A percentile compares a stretch with the other conserved stretches of the same genome.
phyloP scores from a whole-genome alignment of 2,113 vertebrate species.

The Natator depressus region DNA sequence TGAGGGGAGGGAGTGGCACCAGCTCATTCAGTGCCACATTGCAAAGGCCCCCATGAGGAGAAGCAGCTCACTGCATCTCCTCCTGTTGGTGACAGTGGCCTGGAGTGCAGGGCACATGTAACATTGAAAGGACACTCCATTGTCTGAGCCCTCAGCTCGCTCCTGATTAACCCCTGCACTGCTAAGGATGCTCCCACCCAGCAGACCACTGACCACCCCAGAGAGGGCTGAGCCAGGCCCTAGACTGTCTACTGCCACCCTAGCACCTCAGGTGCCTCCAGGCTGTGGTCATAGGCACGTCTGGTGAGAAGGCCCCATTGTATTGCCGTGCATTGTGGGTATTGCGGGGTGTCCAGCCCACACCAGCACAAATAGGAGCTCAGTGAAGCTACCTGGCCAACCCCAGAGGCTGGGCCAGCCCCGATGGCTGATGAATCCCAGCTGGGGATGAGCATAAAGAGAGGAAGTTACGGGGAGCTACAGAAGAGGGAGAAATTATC shows the following conservation, averaged over 20 bases:
- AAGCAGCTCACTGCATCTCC: background rate
- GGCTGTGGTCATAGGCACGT: background rate
- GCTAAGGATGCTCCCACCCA: background rate
- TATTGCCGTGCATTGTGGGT: no score
- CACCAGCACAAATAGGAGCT: no score
- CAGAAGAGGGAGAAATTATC: no score
- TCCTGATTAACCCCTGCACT: background rate
- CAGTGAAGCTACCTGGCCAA: no score
- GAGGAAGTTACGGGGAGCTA: no score
- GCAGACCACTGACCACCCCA: background rate
- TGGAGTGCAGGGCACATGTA: background rate
- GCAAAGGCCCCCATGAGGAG: background rate
- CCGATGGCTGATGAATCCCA: no score
- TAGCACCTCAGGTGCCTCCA: background rate
- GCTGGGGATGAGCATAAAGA: no score
- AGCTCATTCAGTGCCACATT: background rate
- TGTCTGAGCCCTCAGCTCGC: background rate
- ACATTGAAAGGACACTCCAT: background rate
- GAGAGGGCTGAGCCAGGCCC: background rate
- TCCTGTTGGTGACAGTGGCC: background rate
- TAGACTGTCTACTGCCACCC: background rate
- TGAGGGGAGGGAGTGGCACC: no score
- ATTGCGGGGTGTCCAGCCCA: no score
- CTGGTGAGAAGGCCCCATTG: background rate
- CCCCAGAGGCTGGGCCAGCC: no score